These are phyloP conservation scores for Calliopsis andreniformis DNA, from an alignment of 1,140 invertebrate species.

Conservation along the genomic window DNA sequence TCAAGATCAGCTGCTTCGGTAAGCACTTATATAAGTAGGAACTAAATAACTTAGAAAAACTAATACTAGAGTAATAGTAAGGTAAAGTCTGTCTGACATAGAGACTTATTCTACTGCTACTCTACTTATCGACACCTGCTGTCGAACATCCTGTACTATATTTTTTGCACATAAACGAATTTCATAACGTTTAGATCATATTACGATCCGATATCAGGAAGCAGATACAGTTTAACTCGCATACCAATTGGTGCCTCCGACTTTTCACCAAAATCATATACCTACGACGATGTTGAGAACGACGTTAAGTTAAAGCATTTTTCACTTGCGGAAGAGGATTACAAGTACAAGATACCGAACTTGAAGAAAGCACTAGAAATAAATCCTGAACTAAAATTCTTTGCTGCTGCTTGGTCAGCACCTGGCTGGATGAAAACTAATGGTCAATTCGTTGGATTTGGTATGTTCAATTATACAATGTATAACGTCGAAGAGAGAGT, in stretches of 20 bases:
- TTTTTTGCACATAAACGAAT: background rate
- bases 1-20: conserved; percentile 85
- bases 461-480: background rate
- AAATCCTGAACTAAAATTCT: conserved; percentile 78
- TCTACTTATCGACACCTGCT: too few relatives aligned
- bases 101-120: too few relatives aligned
- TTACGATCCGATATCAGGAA: conserved; percentile 79
- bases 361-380: conserved; percentile 68
- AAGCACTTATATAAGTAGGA: conserved; percentile 56
- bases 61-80: too few relatives aligned
- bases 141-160: background rate
- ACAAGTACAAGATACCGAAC: conserved; percentile 77
- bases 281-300: conserved; percentile 84
- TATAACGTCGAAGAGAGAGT: background rate
- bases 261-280: conserved; percentile 87
- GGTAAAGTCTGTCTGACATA: too few relatives aligned
- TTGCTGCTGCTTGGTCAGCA: conserved; percentile 91
- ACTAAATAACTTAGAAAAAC: too few relatives aligned
- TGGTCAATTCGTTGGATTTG: conserved; percentile 71
- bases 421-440: conserved; percentile 97
- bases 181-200: conserved; percentile 73
- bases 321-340: conserved; percentile 76
- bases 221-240: conserved; percentile 84
- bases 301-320: conserved; percentile 75
- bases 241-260: conserved; percentile 87